Base-by-base conservation (phyloP, 2,888 invertebrate species). In the Habrosyne pyritoides region DNA sequence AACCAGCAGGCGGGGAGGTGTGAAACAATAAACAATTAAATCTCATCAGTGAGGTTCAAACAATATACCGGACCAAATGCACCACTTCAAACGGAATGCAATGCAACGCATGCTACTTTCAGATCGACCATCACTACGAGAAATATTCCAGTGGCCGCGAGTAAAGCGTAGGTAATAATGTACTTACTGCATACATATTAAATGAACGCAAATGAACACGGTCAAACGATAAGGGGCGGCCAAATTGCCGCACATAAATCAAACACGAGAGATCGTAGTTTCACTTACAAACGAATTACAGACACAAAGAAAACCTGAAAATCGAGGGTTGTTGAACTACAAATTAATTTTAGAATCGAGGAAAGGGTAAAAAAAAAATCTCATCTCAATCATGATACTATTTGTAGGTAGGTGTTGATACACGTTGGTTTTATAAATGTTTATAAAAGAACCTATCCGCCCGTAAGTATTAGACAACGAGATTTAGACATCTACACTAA, bases 21-120 rank as follows among this genome's bases (percentile, higher is more conserved):
- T 64, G 60, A 67, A 81, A 81, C 67, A 84, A 83, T 83, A 86
- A 84, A 86, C 82, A 85, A 82, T 81, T 73, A 78, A 81, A 71
- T 75, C 75, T 79, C 77, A 82, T 81, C 77, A 77, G 64, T 65
- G 67, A 70, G 57, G 59, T 59, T 66, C 69, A 71, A 72, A 70
- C 69, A 67, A 68, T 64, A 67, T 64, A 66, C 67, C 64, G 69
- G 64, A 66, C 73, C 74, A 73, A 75, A 64, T 76, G 76, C 67
- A 73, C 57, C 63, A 77, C 77, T 80, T 81, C 75, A 79, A 76
- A 76, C 73, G 71, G 62, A 74, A 73, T 68, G 68, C 66, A 75
- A 69, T 60, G 68, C 66, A 63, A 53, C 26, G 10, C 46, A 26
- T 24, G 36, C 47, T 33, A 47, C 26, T 52, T 67, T 64, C 64